phyloP scores from a whole-genome alignment of 2,113 vertebrate species.

The Vidua macroura region DNA sequence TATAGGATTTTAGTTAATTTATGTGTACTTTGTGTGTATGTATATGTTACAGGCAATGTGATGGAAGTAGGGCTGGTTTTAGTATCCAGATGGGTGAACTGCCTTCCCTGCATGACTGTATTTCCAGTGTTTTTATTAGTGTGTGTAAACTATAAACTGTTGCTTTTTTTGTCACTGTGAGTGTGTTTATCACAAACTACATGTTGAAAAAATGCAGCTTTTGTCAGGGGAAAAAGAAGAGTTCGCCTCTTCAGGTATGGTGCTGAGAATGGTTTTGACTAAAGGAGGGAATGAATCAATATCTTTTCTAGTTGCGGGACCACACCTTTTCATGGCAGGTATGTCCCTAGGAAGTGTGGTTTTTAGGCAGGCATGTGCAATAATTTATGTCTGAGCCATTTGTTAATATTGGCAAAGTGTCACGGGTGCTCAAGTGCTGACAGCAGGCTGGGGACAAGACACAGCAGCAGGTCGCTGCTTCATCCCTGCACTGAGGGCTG shows the following conservation, averaged over 20 bases:
- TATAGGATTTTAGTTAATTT: neutral
- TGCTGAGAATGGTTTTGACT: neutral
- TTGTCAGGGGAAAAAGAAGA: neutral
- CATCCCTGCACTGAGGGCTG: accelerated
- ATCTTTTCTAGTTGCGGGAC: neutral
- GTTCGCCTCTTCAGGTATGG: neutral
- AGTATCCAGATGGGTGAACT: neutral
- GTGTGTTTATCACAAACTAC: neutral
- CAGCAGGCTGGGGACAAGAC: neutral
- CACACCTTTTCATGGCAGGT: neutral
- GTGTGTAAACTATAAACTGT: neutral
- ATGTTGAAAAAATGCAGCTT: neutral
- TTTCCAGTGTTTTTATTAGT: neutral
- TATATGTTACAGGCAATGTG: neutral
- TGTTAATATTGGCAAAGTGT: conserved; percentile 27
- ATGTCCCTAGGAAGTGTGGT: neutral
- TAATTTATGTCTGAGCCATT: conserved; percentile 37
- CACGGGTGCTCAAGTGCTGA: neutral
- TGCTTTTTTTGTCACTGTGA: neutral
- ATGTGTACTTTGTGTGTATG: neutral
- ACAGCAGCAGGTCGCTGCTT: neutral
- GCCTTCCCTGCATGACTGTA: neutral
- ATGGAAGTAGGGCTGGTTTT: neutral
- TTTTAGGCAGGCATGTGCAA: neutral
- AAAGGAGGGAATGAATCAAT: neutral